Percentiles rank a stretch among this genome's conserved stretches.
Conservation (phyloP, 2,113 vertebrate genomes). For the Spea multiplicata region DNA sequence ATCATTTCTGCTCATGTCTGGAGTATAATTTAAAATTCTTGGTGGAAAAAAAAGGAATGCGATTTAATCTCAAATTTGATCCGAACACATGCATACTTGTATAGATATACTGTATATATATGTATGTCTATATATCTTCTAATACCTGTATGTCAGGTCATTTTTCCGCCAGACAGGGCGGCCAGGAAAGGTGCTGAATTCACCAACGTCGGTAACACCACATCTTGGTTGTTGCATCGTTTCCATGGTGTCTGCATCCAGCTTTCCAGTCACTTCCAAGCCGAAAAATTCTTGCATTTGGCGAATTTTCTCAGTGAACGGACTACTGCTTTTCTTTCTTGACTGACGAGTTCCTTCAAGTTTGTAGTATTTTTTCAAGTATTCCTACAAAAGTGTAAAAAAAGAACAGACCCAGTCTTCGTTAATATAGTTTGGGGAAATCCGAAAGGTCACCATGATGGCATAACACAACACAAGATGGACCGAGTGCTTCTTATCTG, state of each 20-base stretch:
- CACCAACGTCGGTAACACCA: conserved; percentile 66
- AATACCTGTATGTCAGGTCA: conserved; percentile 72
- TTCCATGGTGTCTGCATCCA: conserved; percentile 62
- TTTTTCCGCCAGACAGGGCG: conserved; percentile 57
- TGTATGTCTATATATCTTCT: not conserved
- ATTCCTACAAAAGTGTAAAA: conserved; percentile 53
- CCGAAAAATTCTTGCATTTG: conserved; percentile 74
- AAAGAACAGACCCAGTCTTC: not conserved
- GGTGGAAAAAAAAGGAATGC: not conserved
- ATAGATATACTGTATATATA: not conserved
- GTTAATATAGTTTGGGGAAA: too few relatives aligned
- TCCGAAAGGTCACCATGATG: too few relatives aligned
- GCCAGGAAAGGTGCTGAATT: conserved; percentile 64
- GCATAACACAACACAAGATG: too few relatives aligned
- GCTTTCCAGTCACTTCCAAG: conserved; percentile 65
- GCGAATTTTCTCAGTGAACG: conserved; percentile 54
- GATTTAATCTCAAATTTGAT: not conserved
- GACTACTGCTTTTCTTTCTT: conserved; percentile 54
- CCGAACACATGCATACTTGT: not conserved
- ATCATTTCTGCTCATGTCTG: conserved; percentile 64
- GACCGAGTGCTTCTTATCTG: too few relatives aligned
- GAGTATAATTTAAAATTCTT: conserved; percentile 71
- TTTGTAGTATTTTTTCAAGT: conserved; percentile 60
- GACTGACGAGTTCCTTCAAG: conserved; percentile 46
- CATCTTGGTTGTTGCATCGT: conserved; percentile 67